These are phyloP conservation scores for Arge pagana DNA, from an alignment of 2,888 invertebrate species.

Conservation along the genomic window DNA sequence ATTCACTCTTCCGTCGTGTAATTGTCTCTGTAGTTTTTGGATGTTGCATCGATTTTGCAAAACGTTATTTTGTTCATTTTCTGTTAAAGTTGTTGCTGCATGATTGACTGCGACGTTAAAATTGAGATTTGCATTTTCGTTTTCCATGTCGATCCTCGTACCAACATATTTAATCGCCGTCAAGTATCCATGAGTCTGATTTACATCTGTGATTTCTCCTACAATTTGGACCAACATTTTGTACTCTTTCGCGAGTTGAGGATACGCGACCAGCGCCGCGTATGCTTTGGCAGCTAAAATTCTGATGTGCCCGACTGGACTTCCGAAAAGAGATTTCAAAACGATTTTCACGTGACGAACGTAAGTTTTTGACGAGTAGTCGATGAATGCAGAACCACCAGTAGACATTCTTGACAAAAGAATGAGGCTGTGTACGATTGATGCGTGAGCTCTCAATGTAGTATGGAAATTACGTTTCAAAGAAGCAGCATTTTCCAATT, in stretches of 20 bases:
- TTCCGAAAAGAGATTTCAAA: conserved; percentile 35
- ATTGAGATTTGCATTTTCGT: conserved; percentile 1
- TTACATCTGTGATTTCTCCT: conserved; percentile 27
- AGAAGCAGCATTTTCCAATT: conserved; percentile 38
- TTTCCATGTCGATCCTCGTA: conserved; percentile 31
- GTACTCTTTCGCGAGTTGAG: conserved; percentile 34
- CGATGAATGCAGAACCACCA: conserved; percentile 43
- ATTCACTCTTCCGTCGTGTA: background rate
- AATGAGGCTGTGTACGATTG: conserved; percentile 55
- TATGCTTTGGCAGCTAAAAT: conserved; percentile 49
- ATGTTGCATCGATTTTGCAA: no score
- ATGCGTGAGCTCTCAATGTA: conserved; percentile 28
- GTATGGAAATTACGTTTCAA: conserved; percentile 22
- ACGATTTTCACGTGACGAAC: conserved; percentile 29
- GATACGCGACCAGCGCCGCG: conserved; percentile 41
- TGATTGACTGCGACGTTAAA: no score
- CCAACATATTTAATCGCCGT: conserved; percentile 40
- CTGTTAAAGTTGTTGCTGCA: background rate
- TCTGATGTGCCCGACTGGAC: conserved; percentile 46
- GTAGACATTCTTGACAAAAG: conserved; percentile 54
- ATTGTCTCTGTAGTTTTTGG: conserved; percentile 7
- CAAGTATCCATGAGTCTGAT: conserved; percentile 47
- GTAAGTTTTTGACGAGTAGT: conserved; percentile 37
- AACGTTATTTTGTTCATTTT: no score
- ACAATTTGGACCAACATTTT: conserved; percentile 27